Evolutionary conservation across 1,140 invertebrate species (phyloP).

Genomic region (Musca vetustissima): DNA sequence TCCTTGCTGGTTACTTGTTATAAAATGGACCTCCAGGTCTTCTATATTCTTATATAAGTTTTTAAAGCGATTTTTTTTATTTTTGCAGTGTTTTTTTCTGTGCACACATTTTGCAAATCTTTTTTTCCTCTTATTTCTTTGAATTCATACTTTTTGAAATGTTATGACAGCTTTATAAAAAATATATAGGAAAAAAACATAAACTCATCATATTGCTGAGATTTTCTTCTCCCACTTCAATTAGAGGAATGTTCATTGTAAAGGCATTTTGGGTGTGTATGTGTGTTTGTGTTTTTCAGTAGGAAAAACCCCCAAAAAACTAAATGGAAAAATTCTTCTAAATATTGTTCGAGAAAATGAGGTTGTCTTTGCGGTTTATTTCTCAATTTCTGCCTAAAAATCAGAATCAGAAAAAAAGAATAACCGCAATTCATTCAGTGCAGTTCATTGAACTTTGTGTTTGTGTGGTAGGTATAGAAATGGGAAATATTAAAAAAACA

Average conservation of each 20-base stretch:
- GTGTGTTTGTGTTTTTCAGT: not conserved
- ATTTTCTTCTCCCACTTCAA: conserved; percentile 10
- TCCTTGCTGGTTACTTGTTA: too few species aligned
- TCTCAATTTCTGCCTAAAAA: too few species aligned
- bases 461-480: too few species aligned
- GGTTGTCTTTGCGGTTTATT: not conserved
- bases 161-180: conserved; percentile 11
- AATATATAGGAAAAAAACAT: not conserved
- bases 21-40: too few species aligned
- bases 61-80: too few species aligned
- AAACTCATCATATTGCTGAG: conserved; percentile 10
- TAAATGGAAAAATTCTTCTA: not conserved
- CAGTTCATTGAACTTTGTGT: too few species aligned
- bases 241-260: conserved; percentile 2
- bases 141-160: conserved; percentile 4
- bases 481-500: too few species aligned
- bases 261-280: not conserved
- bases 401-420: too few species aligned
- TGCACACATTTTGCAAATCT: too few species aligned
- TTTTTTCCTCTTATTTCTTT: not conserved
- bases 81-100: too few species aligned
- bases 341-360: not conserved
- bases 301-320: not conserved
- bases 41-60: too few species aligned
- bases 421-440: too few species aligned